phyloP scores from a whole-genome alignment of 1,140 invertebrate species.

The Drusus annulatus region DNA sequence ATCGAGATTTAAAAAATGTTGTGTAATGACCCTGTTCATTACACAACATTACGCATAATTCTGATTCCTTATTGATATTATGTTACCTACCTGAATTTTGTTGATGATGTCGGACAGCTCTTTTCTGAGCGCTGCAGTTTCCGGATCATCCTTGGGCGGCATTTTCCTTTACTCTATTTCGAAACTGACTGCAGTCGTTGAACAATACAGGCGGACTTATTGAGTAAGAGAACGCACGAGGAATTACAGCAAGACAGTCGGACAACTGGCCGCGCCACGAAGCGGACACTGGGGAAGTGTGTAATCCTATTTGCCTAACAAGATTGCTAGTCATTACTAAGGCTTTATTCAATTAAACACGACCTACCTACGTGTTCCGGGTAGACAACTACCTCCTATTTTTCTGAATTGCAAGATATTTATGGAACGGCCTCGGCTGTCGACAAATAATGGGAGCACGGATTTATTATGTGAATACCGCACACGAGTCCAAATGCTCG shows the following conservation, averaged over 20 bases:
- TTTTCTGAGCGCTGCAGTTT: slow-evolving; percentile 81
- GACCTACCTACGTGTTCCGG: neutral
- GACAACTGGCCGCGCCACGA: slow-evolving; percentile 5
- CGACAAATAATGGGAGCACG: too few relatives aligned
- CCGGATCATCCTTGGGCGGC: slow-evolving; percentile 83
- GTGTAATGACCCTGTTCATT: too few relatives aligned
- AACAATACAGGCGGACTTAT: neutral
- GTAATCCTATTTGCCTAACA: slow-evolving; percentile 57
- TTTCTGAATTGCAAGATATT: too few relatives aligned
- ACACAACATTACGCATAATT: too few relatives aligned
- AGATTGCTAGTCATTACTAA: slow-evolving; percentile 53
- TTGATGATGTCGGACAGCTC: slow-evolving; percentile 84
- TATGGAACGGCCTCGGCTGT: too few relatives aligned
- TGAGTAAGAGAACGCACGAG: neutral
- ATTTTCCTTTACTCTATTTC: slow-evolving; percentile 62
- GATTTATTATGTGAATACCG: too few relatives aligned
- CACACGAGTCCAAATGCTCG: too few relatives aligned
- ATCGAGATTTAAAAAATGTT: too few relatives aligned
- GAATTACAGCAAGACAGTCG: neutral
- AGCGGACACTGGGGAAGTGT: neutral
- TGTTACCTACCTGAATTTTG: slow-evolving; percentile 76
- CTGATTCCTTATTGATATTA: too few relatives aligned
- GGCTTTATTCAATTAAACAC: slow-evolving; percentile 57
- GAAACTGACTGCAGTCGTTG: neutral
- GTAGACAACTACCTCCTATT: too few relatives aligned